Base-by-base conservation (phyloP, 2,113 vertebrate species). In the Varanus komodoensis region DNA sequence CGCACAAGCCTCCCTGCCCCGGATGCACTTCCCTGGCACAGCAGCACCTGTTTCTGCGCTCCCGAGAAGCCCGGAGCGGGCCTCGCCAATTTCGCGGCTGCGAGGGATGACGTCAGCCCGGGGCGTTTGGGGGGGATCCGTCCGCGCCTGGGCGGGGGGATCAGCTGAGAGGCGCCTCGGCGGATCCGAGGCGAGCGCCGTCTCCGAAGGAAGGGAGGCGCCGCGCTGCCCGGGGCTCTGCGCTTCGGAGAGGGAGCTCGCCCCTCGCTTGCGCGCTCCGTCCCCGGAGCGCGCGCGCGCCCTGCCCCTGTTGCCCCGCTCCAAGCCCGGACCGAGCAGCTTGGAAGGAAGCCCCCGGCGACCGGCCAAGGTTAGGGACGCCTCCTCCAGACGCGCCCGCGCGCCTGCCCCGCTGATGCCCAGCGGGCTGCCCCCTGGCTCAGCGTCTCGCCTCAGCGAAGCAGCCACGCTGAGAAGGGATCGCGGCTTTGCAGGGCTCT, bases 1-100 rank as follows among this genome's bases (percentile, higher is more conserved):
- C 57, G 9, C 54, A 9, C 57, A 61, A 61, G 12, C 92, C 25
- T 48, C 54, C 3, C 2, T 0, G 14, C 34, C 54, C 74, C 74
- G 17, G 25, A 67, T 3, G 21, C 92, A 95, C 93, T 93, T 91
- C 92, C 93, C 94, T 27, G 32, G 34, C 7, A 21, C 92, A 90
- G 90, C 90, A 94, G 93, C 95, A 95, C 95, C 94, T 95, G 95
- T 92, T 95, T 95, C 95, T 94, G 88, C 93, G 8, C 92, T 90
- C 92, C 93, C 91, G 90, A 91, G 94, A 93, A 77, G 93, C 90
- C 92, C 92, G 94, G 17, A 80, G 88, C 93, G 94, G 95, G 91
- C 93, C 92, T 94, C 92, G 67, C 93, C 94, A 90, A 91, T 94
- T 94, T 93, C 93, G 94, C 93, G 90, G 95, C 91, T 94, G 91